Base-by-base conservation (phyloP, 2,797 vertebrate species). In the Oreochromis grahami region DNA sequence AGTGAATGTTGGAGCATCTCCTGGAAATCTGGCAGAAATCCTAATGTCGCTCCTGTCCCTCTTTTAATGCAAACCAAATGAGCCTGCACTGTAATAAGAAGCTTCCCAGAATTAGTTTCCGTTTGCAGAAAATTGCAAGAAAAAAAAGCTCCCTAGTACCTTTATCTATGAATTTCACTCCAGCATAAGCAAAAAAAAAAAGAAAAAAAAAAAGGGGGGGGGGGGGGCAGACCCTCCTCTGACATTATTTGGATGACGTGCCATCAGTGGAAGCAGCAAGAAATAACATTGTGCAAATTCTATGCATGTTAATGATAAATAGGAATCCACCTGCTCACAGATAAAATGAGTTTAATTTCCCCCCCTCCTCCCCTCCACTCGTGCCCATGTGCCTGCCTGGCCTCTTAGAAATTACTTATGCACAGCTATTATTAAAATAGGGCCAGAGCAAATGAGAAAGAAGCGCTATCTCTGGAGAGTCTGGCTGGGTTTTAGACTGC, bases 281-380 rank as follows among this genome's bases (percentile, higher is more conserved):
- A 97, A 99, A 99, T 99, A 99, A 98, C 98, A 98, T 97, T 98
- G 98, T 98, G 98, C 97, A 98, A 99, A 99, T 99, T 99, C 98
- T 98, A 99, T 99, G 98, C 98, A 99, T 99, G 98, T 97, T 99
- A 99, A 99, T 99, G 98, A 99, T 99, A 99, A 98, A 99, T 98
- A 99, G 98, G 98, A 98, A 99, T 99, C 98, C 98, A 99, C 98
- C 98, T 99, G 98, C 98, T 98, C 98, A 97, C 98, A 98, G 98
- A 99, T 99, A 99, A 99, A 99, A 99, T 99, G 98, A 98, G 98
- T 99, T 99, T 99, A 99, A 99, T 99, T 99, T 98, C 97, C 97
- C 97, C 80, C 84, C 32, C 32, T 36, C 17, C 58, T 36, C 58
- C 58, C 58, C 58, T 36, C 32, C 85, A 51, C 86, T 84, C 84